Evolutionary conservation across 2,888 invertebrate species (phyloP), one percentile per base, ranked within the genome.

Genomic region (Galeruca laticollis): DNA sequence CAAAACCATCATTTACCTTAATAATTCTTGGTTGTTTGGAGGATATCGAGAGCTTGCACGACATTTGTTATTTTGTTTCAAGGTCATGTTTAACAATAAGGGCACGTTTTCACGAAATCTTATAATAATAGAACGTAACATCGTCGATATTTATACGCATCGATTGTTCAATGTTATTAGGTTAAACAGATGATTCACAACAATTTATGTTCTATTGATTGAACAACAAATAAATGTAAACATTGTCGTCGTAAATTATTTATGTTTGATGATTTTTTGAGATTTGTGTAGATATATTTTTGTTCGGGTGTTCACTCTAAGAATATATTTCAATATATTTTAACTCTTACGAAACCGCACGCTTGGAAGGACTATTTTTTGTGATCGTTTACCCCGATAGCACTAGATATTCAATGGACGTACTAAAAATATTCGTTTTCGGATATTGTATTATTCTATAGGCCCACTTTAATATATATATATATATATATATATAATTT

Each of bases 71-170:
- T 54, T 26, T 54, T 21, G 26, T 11, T 54, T 54, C 52, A 54
- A 54, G 52, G 56, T 56, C 33, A 35, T 56, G 31, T 18, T 56
- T 56, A 18, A 56, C 56, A 33, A 33, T 31, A 56, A 56, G 56
- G 35, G n/a, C 56, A 56, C 56, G 31, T 56, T 56, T 56, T 56
- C 56, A 56, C 56, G 56, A 35, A 56, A 35, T 56, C 56, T 18
- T 56, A 18, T 33, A 56, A 56, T 56, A 31, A 56, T 56, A 35
- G 35, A 56, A 56, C 31, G 8, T 35, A 33, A n/a, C 31, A 26
- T 8, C 26, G 31, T 56, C 54, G 15, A 56, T 56, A 56, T 31
- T 3, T 56, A 18, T 47, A 56, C 56, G 56, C 18, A 56, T 33
- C 4, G 33, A 56, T 6, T 15, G 52, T 54, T 54, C 52, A 31